These are phyloP conservation scores for Sebastiscus albofasciatus DNA, from an alignment of 2,797 vertebrate species.

Conservation along the genomic window DNA sequence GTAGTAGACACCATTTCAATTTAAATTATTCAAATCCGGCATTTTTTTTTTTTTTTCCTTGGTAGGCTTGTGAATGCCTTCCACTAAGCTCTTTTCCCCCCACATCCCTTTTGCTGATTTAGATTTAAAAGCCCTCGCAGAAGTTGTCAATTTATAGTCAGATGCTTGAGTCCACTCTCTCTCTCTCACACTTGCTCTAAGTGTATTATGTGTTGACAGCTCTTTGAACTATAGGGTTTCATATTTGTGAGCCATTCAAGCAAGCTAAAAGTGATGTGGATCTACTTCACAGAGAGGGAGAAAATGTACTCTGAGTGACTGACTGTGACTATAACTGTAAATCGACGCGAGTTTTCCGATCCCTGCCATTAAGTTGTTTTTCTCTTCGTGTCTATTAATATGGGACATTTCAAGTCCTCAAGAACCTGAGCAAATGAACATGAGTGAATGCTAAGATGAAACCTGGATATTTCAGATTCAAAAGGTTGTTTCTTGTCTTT, in stretches of 20 bases:
- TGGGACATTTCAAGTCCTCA: background rate
- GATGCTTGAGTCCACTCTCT: constrained; percentile 23
- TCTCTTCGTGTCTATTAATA: background rate
- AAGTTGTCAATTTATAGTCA: constrained; percentile 56
- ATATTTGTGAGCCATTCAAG: constrained; percentile 53
- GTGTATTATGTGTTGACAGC: constrained; percentile 59
- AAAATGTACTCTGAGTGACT: constrained; percentile 3
- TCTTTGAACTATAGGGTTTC: constrained; percentile 61
- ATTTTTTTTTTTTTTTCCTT: constrained; percentile 14
- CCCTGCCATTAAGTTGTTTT: constrained; percentile 7
- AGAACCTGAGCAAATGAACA: background rate
- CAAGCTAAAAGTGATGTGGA: constrained; percentile 40
- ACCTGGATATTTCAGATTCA: background rate
- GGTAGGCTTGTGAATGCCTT: constrained; percentile 30
- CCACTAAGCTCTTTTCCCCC: constrained; percentile 30
- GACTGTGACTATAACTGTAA: constrained; percentile 14
- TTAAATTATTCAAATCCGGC: constrained; percentile 61
- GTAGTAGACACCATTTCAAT: constrained; percentile 37
- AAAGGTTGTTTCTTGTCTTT: background rate
- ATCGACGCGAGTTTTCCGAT: constrained; percentile 25
- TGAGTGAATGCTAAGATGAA: background rate
- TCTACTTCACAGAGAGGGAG: constrained; percentile 32
- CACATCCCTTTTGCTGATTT: constrained; percentile 45
- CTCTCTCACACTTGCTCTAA: constrained; percentile 13
- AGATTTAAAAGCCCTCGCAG: constrained; percentile 50